Evolutionary conservation across 1,140 invertebrate species (phyloP).

Genomic region (Lepidurus couesii): DNA sequence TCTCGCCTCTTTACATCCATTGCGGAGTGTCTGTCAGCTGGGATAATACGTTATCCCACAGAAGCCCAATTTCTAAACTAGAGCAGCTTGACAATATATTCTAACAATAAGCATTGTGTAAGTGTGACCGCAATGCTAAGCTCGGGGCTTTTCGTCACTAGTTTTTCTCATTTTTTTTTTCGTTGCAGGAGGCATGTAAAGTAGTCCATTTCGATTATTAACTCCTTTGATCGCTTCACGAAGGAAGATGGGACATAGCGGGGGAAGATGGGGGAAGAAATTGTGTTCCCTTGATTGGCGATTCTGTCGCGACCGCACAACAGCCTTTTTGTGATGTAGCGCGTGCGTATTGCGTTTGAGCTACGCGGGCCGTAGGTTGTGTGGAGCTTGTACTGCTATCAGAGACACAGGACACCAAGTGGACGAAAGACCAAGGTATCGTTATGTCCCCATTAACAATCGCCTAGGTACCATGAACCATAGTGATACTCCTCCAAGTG

Average conservation of each 20-base stretch:
- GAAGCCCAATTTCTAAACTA: too few species aligned
- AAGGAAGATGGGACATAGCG: constrained; percentile 4
- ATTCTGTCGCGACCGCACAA: constrained; percentile 9
- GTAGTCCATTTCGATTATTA: not conserved
- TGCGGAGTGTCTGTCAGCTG: too few species aligned
- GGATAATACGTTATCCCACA: too few species aligned
- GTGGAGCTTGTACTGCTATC: constrained; percentile 2
- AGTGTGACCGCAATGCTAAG: not conserved
- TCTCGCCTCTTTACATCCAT: too few species aligned
- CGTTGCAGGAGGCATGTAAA: not conserved
- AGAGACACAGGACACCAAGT: not conserved
- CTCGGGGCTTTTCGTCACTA: not conserved
- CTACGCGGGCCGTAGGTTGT: not conserved
- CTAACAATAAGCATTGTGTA: not conserved
- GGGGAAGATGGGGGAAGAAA: not conserved
- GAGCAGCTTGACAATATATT: too few species aligned
- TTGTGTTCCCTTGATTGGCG: constrained; percentile 10
- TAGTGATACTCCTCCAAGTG: not conserved
- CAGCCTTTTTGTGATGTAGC: not conserved
- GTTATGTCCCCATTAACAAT: constrained; percentile 9
- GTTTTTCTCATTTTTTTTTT: not conserved
- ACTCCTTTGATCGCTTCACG: not conserved
- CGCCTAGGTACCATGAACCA: not conserved
- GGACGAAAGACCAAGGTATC: not conserved
- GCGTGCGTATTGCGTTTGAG: not conserved